phyloP scores from a whole-genome alignment of 2,113 vertebrate genomes.

The Periophthalmus modestus region DNA sequence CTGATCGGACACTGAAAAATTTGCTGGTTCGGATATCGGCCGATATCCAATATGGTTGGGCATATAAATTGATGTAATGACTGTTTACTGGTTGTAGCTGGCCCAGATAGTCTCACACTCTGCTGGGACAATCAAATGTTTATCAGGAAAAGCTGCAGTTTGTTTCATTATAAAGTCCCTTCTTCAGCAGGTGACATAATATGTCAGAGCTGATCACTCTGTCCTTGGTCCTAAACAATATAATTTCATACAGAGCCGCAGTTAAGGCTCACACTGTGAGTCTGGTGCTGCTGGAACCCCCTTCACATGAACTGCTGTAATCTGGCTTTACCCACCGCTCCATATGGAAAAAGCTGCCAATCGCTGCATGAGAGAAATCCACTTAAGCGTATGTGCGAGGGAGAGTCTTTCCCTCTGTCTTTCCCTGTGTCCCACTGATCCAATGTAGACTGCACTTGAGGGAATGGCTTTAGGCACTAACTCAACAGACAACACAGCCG shows the following conservation, averaged over 20 bases:
- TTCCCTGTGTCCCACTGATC: constrained; percentile 36
- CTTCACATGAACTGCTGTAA: constrained; percentile 44
- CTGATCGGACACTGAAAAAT: too few species aligned
- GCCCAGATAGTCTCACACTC: too few species aligned
- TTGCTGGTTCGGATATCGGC: too few species aligned
- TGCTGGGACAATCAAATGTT: not conserved
- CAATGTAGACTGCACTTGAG: constrained; percentile 74
- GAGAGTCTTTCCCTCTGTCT: constrained; percentile 41
- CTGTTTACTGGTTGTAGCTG: too few species aligned
- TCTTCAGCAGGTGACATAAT: too few species aligned
- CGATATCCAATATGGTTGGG: too few species aligned
- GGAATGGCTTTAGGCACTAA: constrained; percentile 59
- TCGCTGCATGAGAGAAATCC: constrained; percentile 84
- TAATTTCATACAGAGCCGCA: not conserved
- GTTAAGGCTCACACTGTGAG: constrained; percentile 9
- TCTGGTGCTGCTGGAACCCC: constrained; percentile 13
- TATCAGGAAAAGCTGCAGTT: not conserved
- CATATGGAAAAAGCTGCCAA: constrained; percentile 86
- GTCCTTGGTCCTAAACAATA: not conserved
- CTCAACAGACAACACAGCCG: constrained; percentile 22
- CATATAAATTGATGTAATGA: too few species aligned
- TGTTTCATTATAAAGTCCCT: not conserved
- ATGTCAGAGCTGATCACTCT: not conserved
- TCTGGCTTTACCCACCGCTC: constrained; percentile 80
- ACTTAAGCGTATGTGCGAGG: constrained; percentile 73